Evolutionary conservation across 2,888 invertebrate species (phyloP), one percentile per base, ranked within the genome.

Genomic region (Rhagophthalmus giganteus): DNA sequence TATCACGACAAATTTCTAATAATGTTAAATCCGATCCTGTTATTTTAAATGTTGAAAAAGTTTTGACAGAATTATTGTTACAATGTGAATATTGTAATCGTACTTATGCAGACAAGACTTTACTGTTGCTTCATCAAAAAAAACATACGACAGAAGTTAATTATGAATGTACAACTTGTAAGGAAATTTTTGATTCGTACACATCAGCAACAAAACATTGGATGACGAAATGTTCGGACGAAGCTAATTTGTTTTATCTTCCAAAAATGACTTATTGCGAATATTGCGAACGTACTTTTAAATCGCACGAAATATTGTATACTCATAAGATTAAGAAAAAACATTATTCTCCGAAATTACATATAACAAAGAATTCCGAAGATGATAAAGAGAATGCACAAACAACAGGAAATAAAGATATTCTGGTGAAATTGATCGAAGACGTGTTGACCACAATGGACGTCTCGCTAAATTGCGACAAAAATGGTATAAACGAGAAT

Each of bases 31-130:
- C 16, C 9, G 25, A 27, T 10, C n/a, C 20, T 12, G n/a, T 8
- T n/a, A 27, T 10, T 30, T 8, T 16, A 6, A 61, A 65, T 35
- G 65, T 72, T 2, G 70, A 73, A 45, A 73, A 71, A 60, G 69
- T 74, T 15, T 59, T 70, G n/a, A 75, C 74, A 0, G 75, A 76
- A 56, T 59, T 74, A 13, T 53, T 82, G 2, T 68, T 81, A 16
- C 82, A 83, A 62, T 83, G 83, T 54, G 83, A 83, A 66, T 83
- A 79, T 61, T 84, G 83, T 60, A 82, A 82, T 58, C 76, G 77
- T 28, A 75, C 79, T 0, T 84, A 81, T 58, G 76, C 78, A 0
- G 80, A 82, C 34, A 75, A 78, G 31, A 73, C 74, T 0, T 70
- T 74, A 30, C 61, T 84, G 16, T 62, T 76, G 7, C 60, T 62